Percentiles rank a stretch among this genome's conserved stretches.
Conservation (phyloP, 2,888 invertebrate genomes). For the Lumbricus terrestris region DNA sequence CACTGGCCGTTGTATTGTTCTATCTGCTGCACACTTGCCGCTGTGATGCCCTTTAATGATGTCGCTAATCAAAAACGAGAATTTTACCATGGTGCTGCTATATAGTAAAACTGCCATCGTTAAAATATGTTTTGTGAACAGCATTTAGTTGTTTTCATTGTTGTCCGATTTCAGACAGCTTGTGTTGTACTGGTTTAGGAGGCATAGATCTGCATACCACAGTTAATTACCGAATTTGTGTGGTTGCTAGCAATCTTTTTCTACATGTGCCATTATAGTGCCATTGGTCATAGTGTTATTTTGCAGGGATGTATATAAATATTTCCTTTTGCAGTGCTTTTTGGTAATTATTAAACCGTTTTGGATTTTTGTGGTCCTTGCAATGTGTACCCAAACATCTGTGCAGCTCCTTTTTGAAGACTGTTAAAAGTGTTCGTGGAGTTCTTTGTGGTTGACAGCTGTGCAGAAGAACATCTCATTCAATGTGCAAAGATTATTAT, state of each 20-base stretch:
- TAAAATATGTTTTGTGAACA: not conserved
- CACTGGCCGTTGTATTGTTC: not conserved
- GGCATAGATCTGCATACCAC: not conserved
- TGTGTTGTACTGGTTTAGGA: not conserved
- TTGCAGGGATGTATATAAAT: not conserved
- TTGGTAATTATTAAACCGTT: not conserved
- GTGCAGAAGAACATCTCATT: not conserved
- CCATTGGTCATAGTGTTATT: too few species aligned
- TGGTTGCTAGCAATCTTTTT: not conserved
- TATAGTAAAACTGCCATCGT: not conserved
- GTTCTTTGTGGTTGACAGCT: not conserved
- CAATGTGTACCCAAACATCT: not conserved
- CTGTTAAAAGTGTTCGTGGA: not conserved
- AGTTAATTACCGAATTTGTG: not conserved
- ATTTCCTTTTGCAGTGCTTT: not conserved
- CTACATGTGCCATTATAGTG: not conserved
- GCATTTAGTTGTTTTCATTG: not conserved
- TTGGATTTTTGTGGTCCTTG: not conserved
- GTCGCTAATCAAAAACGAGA: not conserved
- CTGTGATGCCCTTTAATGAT: not conserved
- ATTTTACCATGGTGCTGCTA: not conserved
- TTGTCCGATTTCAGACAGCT: not conserved
- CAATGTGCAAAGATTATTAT: not conserved
- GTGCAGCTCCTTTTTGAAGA: not conserved
- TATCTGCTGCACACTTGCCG: not conserved